Evolutionary conservation across 2,797 vertebrate species (phyloP), one percentile per base, ranked within the genome.

Genomic region (Enteromius afrohamiltoni): DNA sequence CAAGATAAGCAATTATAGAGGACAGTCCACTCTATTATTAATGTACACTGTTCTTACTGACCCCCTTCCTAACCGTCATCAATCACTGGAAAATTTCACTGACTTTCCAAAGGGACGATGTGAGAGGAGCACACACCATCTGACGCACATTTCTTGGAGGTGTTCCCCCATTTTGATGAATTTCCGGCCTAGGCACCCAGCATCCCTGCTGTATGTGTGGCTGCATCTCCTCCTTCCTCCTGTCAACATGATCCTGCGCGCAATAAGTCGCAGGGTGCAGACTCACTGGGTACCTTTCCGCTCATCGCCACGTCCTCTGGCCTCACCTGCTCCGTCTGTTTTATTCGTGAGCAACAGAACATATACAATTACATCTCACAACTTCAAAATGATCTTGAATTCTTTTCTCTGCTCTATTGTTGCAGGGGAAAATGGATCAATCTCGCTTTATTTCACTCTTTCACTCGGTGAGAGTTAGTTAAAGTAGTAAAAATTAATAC

Each of bases 201-300:
- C 88, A 89, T 93, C 91, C 93, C 93, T 75, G 92, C 94, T 92
- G 94, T 88, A 94, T 70, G 89, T 90, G 91, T 92, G 91, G 88
- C 91, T 91, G 89, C 89, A 77, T 89, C 88, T 89, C 85, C 89
- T 90, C 88, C 88, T 90, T 89, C 92, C 90, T 92, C 91, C 91
- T 94, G 93, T 94, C 94, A 95, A 93, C 91, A 91, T 90, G 90
- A 91, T 90, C 88, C 88, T 71, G 79, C 73, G 31, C 85, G 85
- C 86, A 76, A 92, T 90, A 87, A 85, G 87, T 90, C 81, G 83
- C 82, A 83, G 81, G 78, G 83, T 64, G 79, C 29, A 80, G 65
- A 58, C 91, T 42, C 91, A 19, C 89, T 76, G 73, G 92, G 91
- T 90, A 89, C 84, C 85, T 65, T 89, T 92, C 93, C 90, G 83